Conservation (phyloP, 2,888 invertebrate genomes). For the Callyntrura guangdongensis region DNA sequence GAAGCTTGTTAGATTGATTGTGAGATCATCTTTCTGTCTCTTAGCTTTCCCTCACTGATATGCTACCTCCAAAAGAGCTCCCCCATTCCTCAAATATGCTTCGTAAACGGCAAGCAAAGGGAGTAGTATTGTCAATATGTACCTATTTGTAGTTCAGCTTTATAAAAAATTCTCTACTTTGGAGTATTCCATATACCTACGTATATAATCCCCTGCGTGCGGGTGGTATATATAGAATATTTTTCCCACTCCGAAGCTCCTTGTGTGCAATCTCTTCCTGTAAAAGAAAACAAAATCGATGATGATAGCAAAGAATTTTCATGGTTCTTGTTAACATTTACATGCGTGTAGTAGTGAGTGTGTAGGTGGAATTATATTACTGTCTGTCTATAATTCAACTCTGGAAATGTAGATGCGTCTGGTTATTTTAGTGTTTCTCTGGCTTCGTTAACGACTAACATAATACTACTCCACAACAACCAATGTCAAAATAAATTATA, state of each 20-base stretch:
- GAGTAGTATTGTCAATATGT: not conserved
- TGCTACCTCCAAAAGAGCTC: not conserved
- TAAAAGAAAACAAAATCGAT: slow-evolving; percentile 14
- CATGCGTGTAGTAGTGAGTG: too few species aligned
- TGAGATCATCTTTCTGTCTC: slow-evolving; percentile 70
- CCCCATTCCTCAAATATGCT: slow-evolving; percentile 22
- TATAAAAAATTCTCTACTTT: not conserved
- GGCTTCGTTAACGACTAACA: too few species aligned
- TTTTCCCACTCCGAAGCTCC: not conserved
- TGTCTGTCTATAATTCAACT: not conserved
- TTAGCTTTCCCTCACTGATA: slow-evolving; percentile 8
- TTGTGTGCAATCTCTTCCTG: not conserved
- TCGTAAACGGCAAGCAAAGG: not conserved
- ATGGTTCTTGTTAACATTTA: not conserved
- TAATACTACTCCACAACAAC: not conserved
- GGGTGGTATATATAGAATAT: too few species aligned
- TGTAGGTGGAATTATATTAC: not conserved
- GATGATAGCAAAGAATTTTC: not conserved
- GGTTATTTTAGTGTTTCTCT: not conserved
- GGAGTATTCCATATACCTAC: too few species aligned
- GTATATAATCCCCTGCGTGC: too few species aligned
- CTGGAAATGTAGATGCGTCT: not conserved
- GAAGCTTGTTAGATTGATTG: slow-evolving; percentile 56
- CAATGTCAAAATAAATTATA: not conserved
- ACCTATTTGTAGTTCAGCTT: not conserved